Base-by-base conservation (phyloP, 2,113 vertebrate species). In the Aptenodytes forsteri region DNA sequence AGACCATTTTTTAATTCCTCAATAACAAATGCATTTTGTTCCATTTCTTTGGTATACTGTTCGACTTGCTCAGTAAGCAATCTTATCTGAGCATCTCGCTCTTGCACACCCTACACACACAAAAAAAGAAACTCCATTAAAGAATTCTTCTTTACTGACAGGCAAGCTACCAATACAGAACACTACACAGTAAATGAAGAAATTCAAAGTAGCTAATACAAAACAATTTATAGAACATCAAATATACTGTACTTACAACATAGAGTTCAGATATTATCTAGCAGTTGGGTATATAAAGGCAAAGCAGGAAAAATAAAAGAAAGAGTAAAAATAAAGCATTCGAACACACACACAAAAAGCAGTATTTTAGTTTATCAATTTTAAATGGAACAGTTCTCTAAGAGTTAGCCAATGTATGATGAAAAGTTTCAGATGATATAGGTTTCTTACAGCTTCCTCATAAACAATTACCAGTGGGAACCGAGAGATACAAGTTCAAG, bases 21-120 rank as follows among this genome's bases (percentile, higher is more conserved):
- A 54, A 99, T 98, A 61, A 99, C 64, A 11, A 96, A 85, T 5
- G 98, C 97, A 96, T 99, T 99, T 95, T 98, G 99, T 96, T 99
- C 99, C 99, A 99, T 99, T 81, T 99, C 99, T 58, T 97, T 98
- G 4, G 99, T 99, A 72, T 99, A 99, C 59, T 99, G 99, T 94
- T 99, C 98, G 50, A 99, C 97, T 97, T 99, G 99, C 50, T 99
- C 99, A 70, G 98, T 98, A 71, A 99, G 98, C 96, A 99, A 96
- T 96, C 98, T 99, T 97, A 99, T 99, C 87, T 99, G 99, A 96
- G 97, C 98, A 93, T 99, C 99, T 95, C 99, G 96, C 62, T 99
- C 99, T 92, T 99, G 99, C 78, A 99, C 93, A 10, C 98, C 99
- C 99, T 99, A 87, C 9, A 75, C 16, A 92, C 5, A 12, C 10